phyloP scores from a whole-genome alignment of 2,797 vertebrate genomes.

The Cyclura pinguis region DNA sequence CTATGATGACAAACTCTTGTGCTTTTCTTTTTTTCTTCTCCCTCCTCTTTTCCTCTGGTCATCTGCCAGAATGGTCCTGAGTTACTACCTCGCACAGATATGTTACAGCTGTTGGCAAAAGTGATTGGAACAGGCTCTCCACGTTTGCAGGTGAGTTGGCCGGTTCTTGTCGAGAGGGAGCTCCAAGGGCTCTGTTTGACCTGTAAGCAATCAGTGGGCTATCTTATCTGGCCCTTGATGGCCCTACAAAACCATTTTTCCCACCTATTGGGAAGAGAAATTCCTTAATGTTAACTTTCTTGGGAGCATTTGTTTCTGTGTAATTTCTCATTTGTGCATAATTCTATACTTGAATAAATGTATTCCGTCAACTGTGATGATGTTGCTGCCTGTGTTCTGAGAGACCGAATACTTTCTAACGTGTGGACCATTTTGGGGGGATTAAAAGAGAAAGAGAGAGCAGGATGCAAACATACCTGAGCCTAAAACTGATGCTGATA shows the following conservation, averaged over 20 bases:
- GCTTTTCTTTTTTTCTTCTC: constrained; percentile 21
- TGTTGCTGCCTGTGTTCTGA: background rate
- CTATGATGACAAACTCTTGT: background rate
- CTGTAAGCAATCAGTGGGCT: too few species aligned
- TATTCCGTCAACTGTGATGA: background rate
- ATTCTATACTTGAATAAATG: background rate
- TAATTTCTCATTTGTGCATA: background rate
- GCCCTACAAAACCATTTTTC: background rate
- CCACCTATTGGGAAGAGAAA: background rate
- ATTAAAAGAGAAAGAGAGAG: background rate
- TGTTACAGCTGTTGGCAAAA: constrained; percentile 90
- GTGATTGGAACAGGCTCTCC: constrained; percentile 90
- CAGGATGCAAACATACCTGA: background rate
- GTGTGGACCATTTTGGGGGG: background rate
- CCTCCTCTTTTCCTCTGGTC: background rate
- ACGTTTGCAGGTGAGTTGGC: constrained; percentile 87
- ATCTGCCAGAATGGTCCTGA: constrained; percentile 90
- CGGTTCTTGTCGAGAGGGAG: background rate
- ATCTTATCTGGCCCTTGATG: too few species aligned
- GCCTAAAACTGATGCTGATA: background rate
- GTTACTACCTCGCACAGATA: constrained; percentile 91
- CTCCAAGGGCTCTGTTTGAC: background rate
- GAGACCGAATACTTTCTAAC: background rate
- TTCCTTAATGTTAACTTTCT: background rate
- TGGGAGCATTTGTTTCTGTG: background rate